These are phyloP conservation scores for Hippoglossus hippoglossus DNA, from an alignment of 2,797 vertebrate species.

Conservation along the genomic window DNA sequence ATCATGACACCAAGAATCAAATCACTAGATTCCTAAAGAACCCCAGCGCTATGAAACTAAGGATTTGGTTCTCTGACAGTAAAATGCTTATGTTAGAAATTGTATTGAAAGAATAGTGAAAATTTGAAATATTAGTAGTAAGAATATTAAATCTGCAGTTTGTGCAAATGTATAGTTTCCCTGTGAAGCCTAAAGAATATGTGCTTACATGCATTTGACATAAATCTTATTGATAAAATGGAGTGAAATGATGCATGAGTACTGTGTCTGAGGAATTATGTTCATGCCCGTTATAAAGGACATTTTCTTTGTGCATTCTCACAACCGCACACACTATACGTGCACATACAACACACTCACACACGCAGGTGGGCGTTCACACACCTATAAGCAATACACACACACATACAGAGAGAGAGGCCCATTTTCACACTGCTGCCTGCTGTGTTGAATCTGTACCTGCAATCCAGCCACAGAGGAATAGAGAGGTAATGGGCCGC, in stretches of 20 bases:
- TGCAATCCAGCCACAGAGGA: conserved; percentile 60
- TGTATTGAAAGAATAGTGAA: too few relatives aligned
- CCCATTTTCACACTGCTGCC: conserved; percentile 39
- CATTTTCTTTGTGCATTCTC: conserved; percentile 10
- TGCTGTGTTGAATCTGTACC: conserved; percentile 62
- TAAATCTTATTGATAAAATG: conserved; percentile 2
- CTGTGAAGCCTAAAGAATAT: not conserved
- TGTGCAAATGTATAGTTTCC: not conserved
- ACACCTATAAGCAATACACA: conserved; percentile 14
- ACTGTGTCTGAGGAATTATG: not conserved
- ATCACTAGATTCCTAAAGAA: not conserved
- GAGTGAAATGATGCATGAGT: not conserved
- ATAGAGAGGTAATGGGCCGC: conserved; percentile 68
- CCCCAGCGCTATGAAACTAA: too few relatives aligned
- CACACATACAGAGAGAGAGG: conserved; percentile 4
- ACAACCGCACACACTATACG: not conserved
- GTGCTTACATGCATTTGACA: not conserved
- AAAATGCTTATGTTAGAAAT: too few relatives aligned
- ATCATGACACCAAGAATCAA: not conserved
- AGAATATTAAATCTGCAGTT: not conserved
- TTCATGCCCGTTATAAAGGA: conserved; percentile 15
- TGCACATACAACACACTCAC: not conserved
- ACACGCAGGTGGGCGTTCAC: not conserved
- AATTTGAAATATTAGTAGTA: not conserved
- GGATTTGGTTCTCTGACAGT: too few relatives aligned